phyloP scores from a whole-genome alignment of 2,797 vertebrate species.

The Vultur gryphus region DNA sequence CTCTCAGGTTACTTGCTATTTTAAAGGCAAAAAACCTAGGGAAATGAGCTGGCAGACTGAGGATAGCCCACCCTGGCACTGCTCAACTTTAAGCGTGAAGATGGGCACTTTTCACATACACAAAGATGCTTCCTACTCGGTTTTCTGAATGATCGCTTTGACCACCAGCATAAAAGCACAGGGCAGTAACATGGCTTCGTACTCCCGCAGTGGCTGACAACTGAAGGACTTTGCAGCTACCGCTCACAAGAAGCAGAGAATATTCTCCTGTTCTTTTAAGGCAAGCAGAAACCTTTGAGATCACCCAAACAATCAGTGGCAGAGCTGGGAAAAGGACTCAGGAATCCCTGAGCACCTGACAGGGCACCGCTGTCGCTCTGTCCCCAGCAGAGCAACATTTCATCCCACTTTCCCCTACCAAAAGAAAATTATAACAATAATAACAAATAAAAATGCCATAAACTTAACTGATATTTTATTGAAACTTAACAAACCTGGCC shows the following conservation, averaged over 20 bases:
- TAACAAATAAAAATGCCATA: conserved; percentile 33
- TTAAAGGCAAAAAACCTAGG: background rate
- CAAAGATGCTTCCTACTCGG: background rate
- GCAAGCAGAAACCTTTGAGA: background rate
- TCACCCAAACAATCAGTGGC: background rate
- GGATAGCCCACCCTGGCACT: background rate
- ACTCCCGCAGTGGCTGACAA: background rate
- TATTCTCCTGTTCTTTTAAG: background rate
- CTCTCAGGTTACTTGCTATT: background rate
- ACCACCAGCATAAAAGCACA: background rate
- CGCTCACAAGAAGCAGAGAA: background rate
- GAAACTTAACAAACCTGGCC: conserved; percentile 30
- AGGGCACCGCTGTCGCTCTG: background rate
- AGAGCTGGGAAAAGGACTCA: background rate
- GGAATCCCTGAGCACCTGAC: background rate
- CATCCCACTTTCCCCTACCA: background rate
- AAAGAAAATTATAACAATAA: background rate
- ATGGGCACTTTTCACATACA: background rate
- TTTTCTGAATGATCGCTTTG: background rate
- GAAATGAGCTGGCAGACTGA: background rate
- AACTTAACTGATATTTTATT: background rate
- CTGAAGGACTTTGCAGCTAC: background rate
- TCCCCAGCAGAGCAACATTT: background rate
- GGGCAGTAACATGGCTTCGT: background rate
- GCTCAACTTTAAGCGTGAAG: background rate